These are phyloP conservation scores for Macrocentrus cingulum DNA, from an alignment of 1,140 invertebrate genomes.

Conservation along the genomic window DNA sequence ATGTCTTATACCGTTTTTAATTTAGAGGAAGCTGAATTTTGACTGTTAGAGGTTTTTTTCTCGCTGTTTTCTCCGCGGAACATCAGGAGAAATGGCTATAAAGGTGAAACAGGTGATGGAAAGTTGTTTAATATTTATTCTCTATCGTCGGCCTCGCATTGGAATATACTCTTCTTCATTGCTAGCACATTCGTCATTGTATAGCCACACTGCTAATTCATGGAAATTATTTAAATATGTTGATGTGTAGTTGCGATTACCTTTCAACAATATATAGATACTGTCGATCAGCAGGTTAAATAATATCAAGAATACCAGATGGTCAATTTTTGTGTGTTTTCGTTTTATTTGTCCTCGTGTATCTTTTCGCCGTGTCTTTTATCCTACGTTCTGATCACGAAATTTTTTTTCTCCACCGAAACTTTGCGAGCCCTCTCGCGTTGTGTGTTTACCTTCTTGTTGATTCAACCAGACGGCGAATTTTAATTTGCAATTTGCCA, in stretches of 20 bases:
- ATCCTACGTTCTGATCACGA: no score
- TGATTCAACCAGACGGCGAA: neutral
- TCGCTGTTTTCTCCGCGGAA: no score
- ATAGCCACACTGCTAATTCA: conserved; percentile 23
- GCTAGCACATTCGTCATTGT: conserved; percentile 22
- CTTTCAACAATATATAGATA: neutral
- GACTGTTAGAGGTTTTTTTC: no score
- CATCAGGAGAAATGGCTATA: conserved; percentile 10
- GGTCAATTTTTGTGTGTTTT: no score
- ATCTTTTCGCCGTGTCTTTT: no score
- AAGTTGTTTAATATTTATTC: conserved; percentile 32
- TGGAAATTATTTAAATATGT: conserved; percentile 29
- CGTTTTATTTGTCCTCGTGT: no score
- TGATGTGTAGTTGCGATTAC: conserved; percentile 8
- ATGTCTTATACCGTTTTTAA: no score
- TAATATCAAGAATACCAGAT: no score
- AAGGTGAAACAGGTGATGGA: conserved; percentile 7
- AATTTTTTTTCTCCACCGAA: no score
- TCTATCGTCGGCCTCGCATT: conserved; percentile 32
- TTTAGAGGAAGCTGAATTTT: no score
- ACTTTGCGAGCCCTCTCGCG: no score
- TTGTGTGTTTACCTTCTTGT: no score
- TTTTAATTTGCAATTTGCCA: conserved; percentile 2
- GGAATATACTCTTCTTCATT: conserved; percentile 16
- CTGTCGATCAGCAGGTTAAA: neutral